These are phyloP conservation scores for Sceloporus tristichus DNA, from an alignment of 2,113 vertebrate genomes.

Conservation along the genomic window DNA sequence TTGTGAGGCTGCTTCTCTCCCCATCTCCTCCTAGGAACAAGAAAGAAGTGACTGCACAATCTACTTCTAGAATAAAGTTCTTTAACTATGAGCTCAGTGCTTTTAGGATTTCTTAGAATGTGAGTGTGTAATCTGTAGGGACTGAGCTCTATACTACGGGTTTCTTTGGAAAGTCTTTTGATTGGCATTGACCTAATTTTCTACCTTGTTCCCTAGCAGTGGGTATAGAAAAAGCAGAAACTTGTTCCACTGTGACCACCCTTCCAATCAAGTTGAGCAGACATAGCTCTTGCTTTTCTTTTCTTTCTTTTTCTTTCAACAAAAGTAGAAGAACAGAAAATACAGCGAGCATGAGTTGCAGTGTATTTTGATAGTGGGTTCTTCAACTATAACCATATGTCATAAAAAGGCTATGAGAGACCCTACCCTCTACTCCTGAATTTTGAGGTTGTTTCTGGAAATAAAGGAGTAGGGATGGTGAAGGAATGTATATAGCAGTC, in stretches of 20 bases:
- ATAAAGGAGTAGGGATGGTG: too few species aligned
- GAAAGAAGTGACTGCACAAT: neutral
- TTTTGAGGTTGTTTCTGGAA: neutral
- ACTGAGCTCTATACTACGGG: neutral
- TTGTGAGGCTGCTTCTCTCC: neutral
- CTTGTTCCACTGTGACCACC: neutral
- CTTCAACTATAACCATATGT: neutral
- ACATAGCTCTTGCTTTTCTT: neutral
- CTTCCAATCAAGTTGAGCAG: neutral
- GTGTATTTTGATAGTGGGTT: neutral
- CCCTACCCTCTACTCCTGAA: neutral
- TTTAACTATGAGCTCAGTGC: neutral
- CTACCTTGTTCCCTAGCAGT: neutral
- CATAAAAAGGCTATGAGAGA: neutral
- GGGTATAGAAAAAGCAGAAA: neutral
- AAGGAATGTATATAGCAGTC: neutral
- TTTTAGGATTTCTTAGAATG: neutral
- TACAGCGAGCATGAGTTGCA: neutral
- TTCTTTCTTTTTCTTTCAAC: too few species aligned
- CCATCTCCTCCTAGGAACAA: neutral
- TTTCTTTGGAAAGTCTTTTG: neutral
- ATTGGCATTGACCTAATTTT: neutral
- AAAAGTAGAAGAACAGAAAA: constrained; percentile 10
- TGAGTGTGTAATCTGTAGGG: neutral
- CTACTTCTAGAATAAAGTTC: neutral